phyloP scores from a whole-genome alignment of 1,140 invertebrate species.

The Phthorimaea operculella region DNA sequence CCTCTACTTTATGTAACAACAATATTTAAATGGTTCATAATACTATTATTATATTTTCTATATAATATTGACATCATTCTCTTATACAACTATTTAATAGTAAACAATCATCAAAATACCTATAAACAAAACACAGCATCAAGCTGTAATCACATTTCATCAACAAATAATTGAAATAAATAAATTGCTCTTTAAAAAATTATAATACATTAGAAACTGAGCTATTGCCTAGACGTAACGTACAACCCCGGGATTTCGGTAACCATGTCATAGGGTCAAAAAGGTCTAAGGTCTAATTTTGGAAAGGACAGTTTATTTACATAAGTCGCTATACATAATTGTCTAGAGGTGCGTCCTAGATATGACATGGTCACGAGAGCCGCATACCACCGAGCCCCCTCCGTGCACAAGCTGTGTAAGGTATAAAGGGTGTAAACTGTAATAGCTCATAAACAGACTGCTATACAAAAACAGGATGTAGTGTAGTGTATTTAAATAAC shows the following conservation, averaged over 20 bases:
- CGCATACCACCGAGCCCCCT: constrained; percentile 57
- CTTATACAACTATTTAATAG: constrained; percentile 27
- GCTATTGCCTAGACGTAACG: constrained; percentile 61
- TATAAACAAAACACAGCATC: constrained; percentile 52
- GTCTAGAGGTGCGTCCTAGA: constrained; percentile 16
- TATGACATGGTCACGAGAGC: constrained; percentile 57
- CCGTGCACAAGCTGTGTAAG: constrained; percentile 52
- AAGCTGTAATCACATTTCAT: constrained; percentile 55
- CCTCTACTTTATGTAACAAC: constrained; percentile 20
- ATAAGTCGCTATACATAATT: constrained; percentile 27
- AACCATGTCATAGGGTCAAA: constrained; percentile 46
- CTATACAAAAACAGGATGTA: constrained; percentile 11
- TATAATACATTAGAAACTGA: constrained; percentile 58
- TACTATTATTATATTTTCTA: not conserved
- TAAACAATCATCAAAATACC: constrained; percentile 41
- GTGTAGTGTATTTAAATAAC: not conserved
- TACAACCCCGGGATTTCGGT: constrained; percentile 62
- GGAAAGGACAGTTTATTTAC: constrained; percentile 41
- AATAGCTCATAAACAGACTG: constrained; percentile 37
- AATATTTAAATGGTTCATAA: constrained; percentile 12
- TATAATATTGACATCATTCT: constrained; percentile 39
- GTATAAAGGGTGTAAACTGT: constrained; percentile 39
- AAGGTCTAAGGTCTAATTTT: not conserved
- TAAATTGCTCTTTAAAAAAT: constrained; percentile 39
- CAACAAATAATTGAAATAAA: constrained; percentile 49